Evolutionary conservation across 2,888 invertebrate genomes (phyloP).

Genomic region (Trisateles emortualis): DNA sequence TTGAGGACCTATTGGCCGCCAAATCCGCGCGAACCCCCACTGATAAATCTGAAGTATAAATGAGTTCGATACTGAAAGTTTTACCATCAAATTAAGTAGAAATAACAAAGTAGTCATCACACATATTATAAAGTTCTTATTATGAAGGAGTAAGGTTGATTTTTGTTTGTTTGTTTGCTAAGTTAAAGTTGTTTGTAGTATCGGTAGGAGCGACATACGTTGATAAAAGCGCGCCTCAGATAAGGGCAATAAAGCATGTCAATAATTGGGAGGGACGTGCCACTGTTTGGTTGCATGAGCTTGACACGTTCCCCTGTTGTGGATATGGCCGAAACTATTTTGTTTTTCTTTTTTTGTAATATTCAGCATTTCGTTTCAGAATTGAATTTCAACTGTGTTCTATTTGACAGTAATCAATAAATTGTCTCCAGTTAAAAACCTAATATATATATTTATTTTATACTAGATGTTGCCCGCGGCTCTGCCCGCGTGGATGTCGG

Average conservation of each 20-base stretch:
- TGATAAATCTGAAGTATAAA: slow-evolving; percentile 73
- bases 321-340: not conserved
- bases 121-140: slow-evolving; percentile 21
- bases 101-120: slow-evolving; percentile 43
- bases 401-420: no score
- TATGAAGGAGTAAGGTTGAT: slow-evolving; percentile 42
- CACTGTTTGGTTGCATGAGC: slow-evolving; percentile 49
- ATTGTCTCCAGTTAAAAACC: no score
- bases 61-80: slow-evolving; percentile 79
- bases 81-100: slow-evolving; percentile 82
- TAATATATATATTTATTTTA: no score
- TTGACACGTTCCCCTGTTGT: slow-evolving; percentile 38
- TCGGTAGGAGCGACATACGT: slow-evolving; percentile 68
- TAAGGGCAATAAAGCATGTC: slow-evolving; percentile 80
- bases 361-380: no score
- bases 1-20: slow-evolving; percentile 57
- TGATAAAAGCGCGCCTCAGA: slow-evolving; percentile 75
- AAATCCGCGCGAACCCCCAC: slow-evolving; percentile 66
- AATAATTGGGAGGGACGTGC: slow-evolving; percentile 79
- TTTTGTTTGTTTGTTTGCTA: slow-evolving; percentile 23
- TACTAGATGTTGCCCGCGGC: no score
- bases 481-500: no score
- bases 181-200: slow-evolving; percentile 33
- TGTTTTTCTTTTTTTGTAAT: no score
- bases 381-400: no score